Evolutionary conservation across 2,888 invertebrate genomes (phyloP).

Genomic region (Phymatocera aterrima): DNA sequence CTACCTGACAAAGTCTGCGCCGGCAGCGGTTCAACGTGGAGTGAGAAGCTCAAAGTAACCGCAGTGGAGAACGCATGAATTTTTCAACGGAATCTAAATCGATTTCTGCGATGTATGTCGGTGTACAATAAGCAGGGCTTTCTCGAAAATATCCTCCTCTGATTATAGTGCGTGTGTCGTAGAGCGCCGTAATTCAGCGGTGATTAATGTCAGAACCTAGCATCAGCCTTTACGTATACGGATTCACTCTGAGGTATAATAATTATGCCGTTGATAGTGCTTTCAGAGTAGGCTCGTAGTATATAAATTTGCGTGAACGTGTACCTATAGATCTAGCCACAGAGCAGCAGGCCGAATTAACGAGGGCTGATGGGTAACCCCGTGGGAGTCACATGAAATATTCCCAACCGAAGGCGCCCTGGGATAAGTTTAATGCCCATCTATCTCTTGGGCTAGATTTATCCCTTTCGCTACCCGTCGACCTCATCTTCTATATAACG

Average conservation of each 20-base stretch:
- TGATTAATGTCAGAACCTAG: not conserved
- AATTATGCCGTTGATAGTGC: not conserved
- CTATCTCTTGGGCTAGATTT: not conserved
- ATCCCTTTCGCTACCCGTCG: no score
- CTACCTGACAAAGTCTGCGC: not conserved
- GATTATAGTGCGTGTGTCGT: no score
- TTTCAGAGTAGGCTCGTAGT: no score
- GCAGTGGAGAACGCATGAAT: not conserved
- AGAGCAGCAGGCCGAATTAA: not conserved
- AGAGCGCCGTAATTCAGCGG: not conserved
- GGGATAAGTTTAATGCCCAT: not conserved
- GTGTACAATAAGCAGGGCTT: not conserved
- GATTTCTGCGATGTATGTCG: not conserved
- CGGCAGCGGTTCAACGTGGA: not conserved
- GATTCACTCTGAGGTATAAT: not conserved
- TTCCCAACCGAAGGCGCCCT: not conserved
- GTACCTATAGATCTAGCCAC: not conserved
- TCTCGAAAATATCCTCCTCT: not conserved
- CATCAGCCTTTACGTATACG: not conserved
- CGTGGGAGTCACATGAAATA: not conserved
- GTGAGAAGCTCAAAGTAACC: not conserved
- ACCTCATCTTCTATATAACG: not conserved
- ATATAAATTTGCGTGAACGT: not conserved
- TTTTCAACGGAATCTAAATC: not conserved
- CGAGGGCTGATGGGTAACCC: slow-evolving; percentile 19